Base-by-base conservation (phyloP, 2,113 vertebrate species). In the Eretmodus cyanostictus region DNA sequence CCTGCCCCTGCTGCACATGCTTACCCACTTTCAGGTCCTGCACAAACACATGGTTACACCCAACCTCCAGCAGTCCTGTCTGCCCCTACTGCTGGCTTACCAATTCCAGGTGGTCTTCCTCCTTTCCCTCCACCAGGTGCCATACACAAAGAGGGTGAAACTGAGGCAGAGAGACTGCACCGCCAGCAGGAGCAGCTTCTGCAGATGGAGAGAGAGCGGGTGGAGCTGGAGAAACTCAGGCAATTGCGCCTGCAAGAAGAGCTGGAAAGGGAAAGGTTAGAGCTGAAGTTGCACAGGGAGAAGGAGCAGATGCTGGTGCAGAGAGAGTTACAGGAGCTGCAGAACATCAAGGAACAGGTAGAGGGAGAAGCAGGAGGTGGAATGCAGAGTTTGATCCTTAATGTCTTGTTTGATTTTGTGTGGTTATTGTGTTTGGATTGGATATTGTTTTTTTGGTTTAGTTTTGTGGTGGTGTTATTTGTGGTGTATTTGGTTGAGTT, bases 301-400 rank as follows among this genome's bases (percentile, higher is more conserved):
- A 99, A 99, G 86, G 99, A 99, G 90, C 98, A 99, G 94, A 94
- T 99, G 54, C 94, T 99, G 87, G 98, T 99, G 90, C 98, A 99
- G 85, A 96, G 98, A 87, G 99, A 99, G 93, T 96, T 99, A 89
- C 98, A 99, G 89, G 99, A 99, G 92, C 94, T 99, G 89, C 99
- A 99, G 90, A 99, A 94, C 92, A 99, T 99, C 93, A 99, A 99
- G 96, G 98, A 99, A 68, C 98, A 99, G n/a, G 98, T 99, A 96
- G 92, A 95, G 81, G 87, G 84, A 90, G 49, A 87, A 86, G 80
- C 82, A 80, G 22, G 31, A 85, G 34, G 17, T 59, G 19, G 36
- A 83, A 80, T 86, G 12, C 7, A 87, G 14, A 79, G 59, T 87
- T 76, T 87, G 42, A 31, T 54, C 9, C 13, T 57, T 82, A 42